These are phyloP conservation scores for Fundulus diaphanus DNA, from an alignment of 2,797 vertebrate species.

Conservation along the genomic window DNA sequence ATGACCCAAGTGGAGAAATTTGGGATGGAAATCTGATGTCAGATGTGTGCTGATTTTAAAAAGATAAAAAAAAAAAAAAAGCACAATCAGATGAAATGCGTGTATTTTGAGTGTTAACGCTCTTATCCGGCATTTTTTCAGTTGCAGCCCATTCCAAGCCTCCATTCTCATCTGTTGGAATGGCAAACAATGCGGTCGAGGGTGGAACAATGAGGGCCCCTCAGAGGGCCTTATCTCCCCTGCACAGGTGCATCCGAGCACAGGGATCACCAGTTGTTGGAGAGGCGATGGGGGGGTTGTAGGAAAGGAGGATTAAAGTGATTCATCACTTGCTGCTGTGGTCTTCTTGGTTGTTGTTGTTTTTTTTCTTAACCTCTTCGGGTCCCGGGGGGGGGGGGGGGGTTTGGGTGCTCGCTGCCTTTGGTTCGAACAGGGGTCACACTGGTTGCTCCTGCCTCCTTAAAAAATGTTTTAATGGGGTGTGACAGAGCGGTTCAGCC, in stretches of 20 bases:
- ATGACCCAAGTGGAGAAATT: background rate
- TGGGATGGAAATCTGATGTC: background rate
- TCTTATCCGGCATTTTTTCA: constrained; percentile 60
- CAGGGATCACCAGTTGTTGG: constrained; percentile 74
- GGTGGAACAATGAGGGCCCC: constrained; percentile 82
- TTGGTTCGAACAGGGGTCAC: constrained; percentile 23
- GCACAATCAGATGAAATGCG: constrained; percentile 6
- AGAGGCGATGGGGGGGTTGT: constrained; percentile 33
- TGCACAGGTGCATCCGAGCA: constrained; percentile 86
- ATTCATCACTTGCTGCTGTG: constrained; percentile 74
- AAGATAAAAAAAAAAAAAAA: background rate
- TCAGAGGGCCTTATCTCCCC: constrained; percentile 84
- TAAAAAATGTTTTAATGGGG: constrained; percentile 13
- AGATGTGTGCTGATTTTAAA: background rate
- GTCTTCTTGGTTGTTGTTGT: constrained; percentile 35
- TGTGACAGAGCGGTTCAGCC: constrained; percentile 36
- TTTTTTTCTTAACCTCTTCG: constrained; percentile 54
- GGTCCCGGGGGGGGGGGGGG: constrained; percentile 41
- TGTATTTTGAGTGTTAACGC: constrained; percentile 36
- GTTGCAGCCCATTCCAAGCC: constrained; percentile 66
- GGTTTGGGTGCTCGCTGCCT: constrained; percentile 15
- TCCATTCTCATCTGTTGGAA: constrained; percentile 79
- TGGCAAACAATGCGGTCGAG: constrained; percentile 83
- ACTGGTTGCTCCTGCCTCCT: constrained; percentile 19
- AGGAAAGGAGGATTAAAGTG: constrained; percentile 69